phyloP scores from a whole-genome alignment of 2,113 vertebrate species.

The Uria aalge region DNA sequence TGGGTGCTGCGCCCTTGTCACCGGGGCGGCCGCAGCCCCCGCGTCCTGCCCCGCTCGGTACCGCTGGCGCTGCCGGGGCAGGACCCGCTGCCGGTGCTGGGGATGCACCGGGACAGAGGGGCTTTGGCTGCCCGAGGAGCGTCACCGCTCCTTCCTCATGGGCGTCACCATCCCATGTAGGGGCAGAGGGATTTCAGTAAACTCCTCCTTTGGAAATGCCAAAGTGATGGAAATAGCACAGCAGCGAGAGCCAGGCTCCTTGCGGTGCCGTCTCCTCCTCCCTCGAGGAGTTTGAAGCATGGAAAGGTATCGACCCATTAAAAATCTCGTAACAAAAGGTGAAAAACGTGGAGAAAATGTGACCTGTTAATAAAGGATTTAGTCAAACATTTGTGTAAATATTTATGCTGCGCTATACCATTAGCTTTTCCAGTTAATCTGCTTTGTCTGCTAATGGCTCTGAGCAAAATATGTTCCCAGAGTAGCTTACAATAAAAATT shows the following conservation, averaged over 20 bases:
- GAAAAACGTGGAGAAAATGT: not conserved
- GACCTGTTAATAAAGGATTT: slow-evolving; percentile 54
- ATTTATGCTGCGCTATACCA: slow-evolving; percentile 37
- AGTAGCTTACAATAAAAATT: slow-evolving; percentile 51
- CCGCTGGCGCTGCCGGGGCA: not conserved
- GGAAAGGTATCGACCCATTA: not conserved
- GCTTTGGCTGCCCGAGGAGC: not conserved
- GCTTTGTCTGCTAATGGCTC: slow-evolving; percentile 51
- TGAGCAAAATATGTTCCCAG: slow-evolving; percentile 33
- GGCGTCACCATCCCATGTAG: fast-evolving
- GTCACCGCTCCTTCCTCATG: too few species aligned
- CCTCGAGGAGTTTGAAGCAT: not conserved
- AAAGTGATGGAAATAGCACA: fast-evolving
- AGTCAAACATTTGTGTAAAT: slow-evolving; percentile 36
- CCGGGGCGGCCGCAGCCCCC: fast-evolving
- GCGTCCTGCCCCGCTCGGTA: fast-evolving
- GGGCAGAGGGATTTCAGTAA: fast-evolving
- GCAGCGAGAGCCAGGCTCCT: fast-evolving
- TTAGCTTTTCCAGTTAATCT: slow-evolving; percentile 55
- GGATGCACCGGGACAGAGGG: fast-evolving
- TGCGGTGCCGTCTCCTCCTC: not conserved
- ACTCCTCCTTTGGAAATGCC: not conserved
- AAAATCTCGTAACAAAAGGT: slow-evolving; percentile 20
- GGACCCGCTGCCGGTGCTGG: not conserved
- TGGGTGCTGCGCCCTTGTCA: fast-evolving